Base-by-base conservation (phyloP, 2,113 vertebrate species). In the Archilochus colubris region DNA sequence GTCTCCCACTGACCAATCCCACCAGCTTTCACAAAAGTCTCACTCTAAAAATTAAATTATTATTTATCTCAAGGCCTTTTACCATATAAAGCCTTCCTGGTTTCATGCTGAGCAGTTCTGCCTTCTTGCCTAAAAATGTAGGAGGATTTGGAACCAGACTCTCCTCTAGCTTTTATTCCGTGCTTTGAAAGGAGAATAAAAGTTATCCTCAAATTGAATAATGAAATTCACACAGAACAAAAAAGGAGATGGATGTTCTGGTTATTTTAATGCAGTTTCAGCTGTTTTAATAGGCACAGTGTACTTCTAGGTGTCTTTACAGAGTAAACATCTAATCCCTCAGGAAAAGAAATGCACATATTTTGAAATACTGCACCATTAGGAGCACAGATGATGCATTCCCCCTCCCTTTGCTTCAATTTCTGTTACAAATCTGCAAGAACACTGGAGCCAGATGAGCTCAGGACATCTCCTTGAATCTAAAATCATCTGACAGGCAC, bases 341-440 rank as follows among this genome's bases (percentile, higher is more conserved):
- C 43, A 40, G 88, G 88, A 91, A 66, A 67, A 75, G 10, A 40
- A 75, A 63, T 3, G 25, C 46, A 57, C 33, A 28, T 50, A 54
- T 55, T 96, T 91, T 88, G 75, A 85, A 79, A 46, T 75, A 93
- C 27, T 79, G 44, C 75, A 82, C 91, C 85, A 76, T 67, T 62
- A 72, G 53, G 54, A 94, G 20, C 70, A 87, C 74, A 96, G 91
- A 75, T 86, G 79, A 82, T 59, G 31, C 62, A 46, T 72, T 87
- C 38, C 27, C 31, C 20, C 62, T 27, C 31, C 19, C 62, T 54
- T 70, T 62, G 44, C 67, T 82, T 66, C 82, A 74, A 9, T 53
- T 66, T 77, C 23, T 62, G 53, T 64, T 68, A 70, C 19, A 84
- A 70, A 55, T 21, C 30, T 86, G n/a, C 31, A 74, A 55, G 70